Evolutionary conservation across 92 coral and sea anemone genomes (phyloP).

Genomic region (Epizoanthus illoricatus): DNA sequence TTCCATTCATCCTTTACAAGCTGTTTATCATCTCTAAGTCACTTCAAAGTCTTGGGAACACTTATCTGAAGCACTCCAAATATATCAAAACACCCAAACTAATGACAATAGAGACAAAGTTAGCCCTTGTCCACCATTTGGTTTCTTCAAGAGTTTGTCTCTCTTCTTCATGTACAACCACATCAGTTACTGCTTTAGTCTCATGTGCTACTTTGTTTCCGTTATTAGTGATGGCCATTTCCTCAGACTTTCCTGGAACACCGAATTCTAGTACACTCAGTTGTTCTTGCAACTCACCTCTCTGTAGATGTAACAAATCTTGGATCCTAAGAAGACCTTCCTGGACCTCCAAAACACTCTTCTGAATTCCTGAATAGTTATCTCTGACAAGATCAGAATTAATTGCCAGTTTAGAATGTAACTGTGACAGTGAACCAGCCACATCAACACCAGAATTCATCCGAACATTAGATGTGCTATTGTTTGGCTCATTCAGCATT

Average conservation of each 20-base stretch:
- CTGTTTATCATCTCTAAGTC: too few species aligned
- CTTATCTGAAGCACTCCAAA: slow-evolving; percentile 27
- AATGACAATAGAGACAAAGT: slow-evolving; percentile 16
- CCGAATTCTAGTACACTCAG: not conserved
- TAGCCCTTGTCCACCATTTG: slow-evolving; percentile 41
- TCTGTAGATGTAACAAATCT: slow-evolving; percentile 24
- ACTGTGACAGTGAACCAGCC: slow-evolving; percentile 16
- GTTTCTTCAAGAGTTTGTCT: slow-evolving; percentile 5
- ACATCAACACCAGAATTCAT: not conserved
- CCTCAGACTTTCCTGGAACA: not conserved
- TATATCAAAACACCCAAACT: slow-evolving; percentile 37
- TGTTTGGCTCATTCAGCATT: slow-evolving; percentile 25
- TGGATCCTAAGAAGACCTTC: slow-evolving; percentile 18
- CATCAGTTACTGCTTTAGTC: not conserved
- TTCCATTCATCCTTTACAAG: too few species aligned
- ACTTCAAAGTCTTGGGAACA: not conserved
- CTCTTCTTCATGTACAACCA: not conserved
- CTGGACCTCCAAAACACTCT: slow-evolving; percentile 30
- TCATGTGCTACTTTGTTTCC: not conserved
- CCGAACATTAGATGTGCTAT: not conserved
- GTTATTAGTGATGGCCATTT: not conserved
- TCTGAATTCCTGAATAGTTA: slow-evolving; percentile 20
- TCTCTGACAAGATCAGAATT: slow-evolving; percentile 31
- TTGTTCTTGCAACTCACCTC: not conserved
- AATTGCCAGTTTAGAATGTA: slow-evolving; percentile 11